Evolutionary conservation across 2,888 invertebrate genomes (phyloP), one percentile per base, ranked within the genome.

Genomic region (Philereme vetulata): DNA sequence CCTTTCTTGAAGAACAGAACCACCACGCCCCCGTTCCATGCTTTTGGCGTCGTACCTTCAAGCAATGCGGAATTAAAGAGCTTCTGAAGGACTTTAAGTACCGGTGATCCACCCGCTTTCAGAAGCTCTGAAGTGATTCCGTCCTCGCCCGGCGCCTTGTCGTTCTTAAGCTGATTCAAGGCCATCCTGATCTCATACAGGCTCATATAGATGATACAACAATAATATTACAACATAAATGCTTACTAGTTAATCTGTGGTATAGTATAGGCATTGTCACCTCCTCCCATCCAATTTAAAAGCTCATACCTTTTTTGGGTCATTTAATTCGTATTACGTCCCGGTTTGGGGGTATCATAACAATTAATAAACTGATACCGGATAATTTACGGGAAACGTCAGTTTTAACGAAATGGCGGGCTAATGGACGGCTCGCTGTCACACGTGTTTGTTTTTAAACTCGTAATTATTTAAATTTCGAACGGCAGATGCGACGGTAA

Each of bases 381-480:
- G 62, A 63, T 84, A 85, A 86, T 86, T 85, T 82, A 85, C 77
- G 77, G 77, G 76, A 81, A 79, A 80, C 80, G 86, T 81, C 82
- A 83, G 78, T 81, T 82, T 80, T 77, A 74, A 76, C 78, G 77
- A 81, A 87, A 88, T 86, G 81, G 77, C 74, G 64, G 76, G 74
- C 70, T 80, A 66, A 63, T 63, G 65, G 60, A 34, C 42, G 47
- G 71, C 74, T 62, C 58, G 52, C 68, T 82, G 79, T 78, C 84
- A 55, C 53, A 57, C 46, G 67, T 67, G 61, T 59, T 66, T 61
- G 61, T 64, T 64, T 64, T 64, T 59, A 56, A 56, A 60, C 60
- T 42, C 81, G 83, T 87, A 84, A 90, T 90, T 90, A 90, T 88
- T 90, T 80, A 89, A 90, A 90, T 87, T 86, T 85, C 66, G 85